Base-by-base conservation (phyloP, 2,113 vertebrate genomes). In the Leptodactylus fuscus region DNA sequence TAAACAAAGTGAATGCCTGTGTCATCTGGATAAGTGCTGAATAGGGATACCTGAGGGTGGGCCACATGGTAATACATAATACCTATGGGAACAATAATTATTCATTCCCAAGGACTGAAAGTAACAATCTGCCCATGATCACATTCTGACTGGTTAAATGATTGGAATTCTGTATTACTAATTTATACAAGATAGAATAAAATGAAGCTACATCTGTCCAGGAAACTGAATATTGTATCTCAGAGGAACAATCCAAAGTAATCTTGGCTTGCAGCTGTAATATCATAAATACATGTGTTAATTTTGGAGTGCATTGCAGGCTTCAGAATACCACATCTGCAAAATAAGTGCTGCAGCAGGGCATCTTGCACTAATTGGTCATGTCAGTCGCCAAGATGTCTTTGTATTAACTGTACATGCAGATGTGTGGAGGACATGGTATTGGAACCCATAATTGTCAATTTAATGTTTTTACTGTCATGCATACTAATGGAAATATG, bases 181-280 rank as follows among this genome's bases (percentile, higher is more conserved):
- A 44, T 44, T 73, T 24, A 44, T 46, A 24, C 36, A 46, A 24
- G 38, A 73, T 73, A 46, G 11, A 24, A 73, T 73, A 44, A 44
- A 73, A 46, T 73, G 36, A 46, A n/a, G 34, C 41, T 55, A 34
- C 49, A 78, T 53, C 75, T 22, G 88, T 87, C 38, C 10, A 88
- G 84, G 87, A 88, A 87, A 34, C 85, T 51, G 70, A 69, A 27
- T 71, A 71, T 71, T 71, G 67, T 3, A 71, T 85, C 88, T 88
- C 69, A 49, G 83, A 24, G 55, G 85, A 67, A 49, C 38, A 48
- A 76, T 88, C 80, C 44, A 74, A 38, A 74, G 8, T 85, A 80
- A 79, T 67, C 46, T 20, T 83, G 46, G n/a, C 76, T 81, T 85
- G 88, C 82, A 75, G 81, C 16, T 51, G 65, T 86, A 41, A 77